phyloP scores from a whole-genome alignment of 2,888 invertebrate genomes.

The Caenorhabditis angaria region DNA sequence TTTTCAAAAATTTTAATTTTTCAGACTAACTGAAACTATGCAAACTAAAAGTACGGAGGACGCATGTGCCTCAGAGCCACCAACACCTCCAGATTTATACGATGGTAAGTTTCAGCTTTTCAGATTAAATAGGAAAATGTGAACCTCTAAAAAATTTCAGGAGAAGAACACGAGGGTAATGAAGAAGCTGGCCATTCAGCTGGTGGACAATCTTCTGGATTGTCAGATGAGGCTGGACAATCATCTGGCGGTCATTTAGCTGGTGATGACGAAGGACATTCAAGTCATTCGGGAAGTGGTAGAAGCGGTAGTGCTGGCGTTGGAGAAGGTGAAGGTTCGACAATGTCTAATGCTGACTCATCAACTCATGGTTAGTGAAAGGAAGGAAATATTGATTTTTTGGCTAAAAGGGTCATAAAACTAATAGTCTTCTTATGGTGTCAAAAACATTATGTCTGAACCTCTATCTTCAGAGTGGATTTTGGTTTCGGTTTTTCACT shows the following conservation, averaged over 20 bases:
- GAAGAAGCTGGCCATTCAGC: conserved; percentile 5
- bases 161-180: neutral
- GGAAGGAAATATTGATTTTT: neutral
- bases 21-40: neutral
- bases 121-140: neutral
- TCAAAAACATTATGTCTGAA: too few relatives aligned
- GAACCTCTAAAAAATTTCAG: neutral
- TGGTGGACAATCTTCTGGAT: conserved; percentile 8
- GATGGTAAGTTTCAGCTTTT: neutral
- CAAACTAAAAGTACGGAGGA: conserved; percentile 4
- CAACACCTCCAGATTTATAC: neutral
- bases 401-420: too few relatives aligned
- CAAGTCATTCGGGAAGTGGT: neutral
- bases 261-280: neutral
- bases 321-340: neutral
- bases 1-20: conserved; percentile 1
- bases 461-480: too few relatives aligned
- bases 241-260: neutral
- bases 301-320: neutral
- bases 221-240: conserved; percentile 2
- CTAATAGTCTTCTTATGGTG: too few relatives aligned
- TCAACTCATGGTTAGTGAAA: neutral
- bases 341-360: neutral
- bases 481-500: too few relatives aligned
- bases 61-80: neutral